Conservation (phyloP, 2,888 invertebrate genomes). For the Ctena decussata region DNA sequence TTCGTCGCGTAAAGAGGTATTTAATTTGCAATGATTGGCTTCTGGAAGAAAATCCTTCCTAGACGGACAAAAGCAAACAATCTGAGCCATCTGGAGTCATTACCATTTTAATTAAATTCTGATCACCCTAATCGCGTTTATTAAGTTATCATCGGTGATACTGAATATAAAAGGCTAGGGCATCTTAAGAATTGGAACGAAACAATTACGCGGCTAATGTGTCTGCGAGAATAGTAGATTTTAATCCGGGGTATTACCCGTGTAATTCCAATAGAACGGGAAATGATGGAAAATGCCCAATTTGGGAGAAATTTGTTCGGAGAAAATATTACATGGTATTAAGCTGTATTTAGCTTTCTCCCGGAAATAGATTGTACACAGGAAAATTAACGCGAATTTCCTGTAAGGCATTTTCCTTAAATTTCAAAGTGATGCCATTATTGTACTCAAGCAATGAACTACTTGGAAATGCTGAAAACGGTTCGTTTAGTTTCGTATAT, state of each 20-base stretch:
- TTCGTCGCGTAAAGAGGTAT: conserved; percentile 57
- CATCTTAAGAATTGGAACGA: conserved; percentile 45
- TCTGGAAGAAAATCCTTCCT: conserved; percentile 29
- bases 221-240: conserved; percentile 49
- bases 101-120: conserved; percentile 72
- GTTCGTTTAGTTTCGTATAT: no score
- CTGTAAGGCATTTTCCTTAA: no score
- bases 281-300: conserved; percentile 59
- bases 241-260: conserved; percentile 51
- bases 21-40: conserved; percentile 63
- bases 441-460: no score
- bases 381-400: no score
- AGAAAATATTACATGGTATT: conserved; percentile 60
- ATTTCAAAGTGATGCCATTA: no score
- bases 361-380: conserved; percentile 53
- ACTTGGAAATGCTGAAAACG: no score
- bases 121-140: conserved; percentile 65
- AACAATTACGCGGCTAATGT: conserved; percentile 65
- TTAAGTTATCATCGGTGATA: conserved; percentile 64
- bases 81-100: conserved; percentile 64
- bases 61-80: conserved; percentile 59
- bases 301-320: conserved; percentile 43
- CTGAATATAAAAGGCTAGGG: conserved; percentile 51
- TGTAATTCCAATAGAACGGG: conserved; percentile 59
- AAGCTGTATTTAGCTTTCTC: conserved; percentile 64